phyloP scores from a whole-genome alignment of 2,113 vertebrate genomes.

The Ascaphus truei region DNA sequence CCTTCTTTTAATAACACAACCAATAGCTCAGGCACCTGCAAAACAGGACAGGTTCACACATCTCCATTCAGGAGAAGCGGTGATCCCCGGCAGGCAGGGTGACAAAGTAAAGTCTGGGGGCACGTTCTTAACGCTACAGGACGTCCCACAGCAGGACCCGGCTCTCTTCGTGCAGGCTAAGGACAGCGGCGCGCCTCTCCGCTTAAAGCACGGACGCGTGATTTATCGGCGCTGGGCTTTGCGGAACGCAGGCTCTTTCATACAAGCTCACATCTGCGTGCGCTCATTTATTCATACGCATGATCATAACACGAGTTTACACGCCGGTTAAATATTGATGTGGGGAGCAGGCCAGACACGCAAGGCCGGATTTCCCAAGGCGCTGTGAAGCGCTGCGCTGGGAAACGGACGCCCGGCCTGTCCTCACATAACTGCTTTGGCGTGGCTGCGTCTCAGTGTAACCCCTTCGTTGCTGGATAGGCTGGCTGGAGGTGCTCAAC shows the following conservation, averaged over 20 bases:
- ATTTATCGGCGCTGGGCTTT: not conserved
- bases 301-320: conserved; percentile 21
- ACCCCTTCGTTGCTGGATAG: not conserved
- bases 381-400: not conserved
- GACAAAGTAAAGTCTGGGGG: too few relatives aligned
- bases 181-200: not conserved
- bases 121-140: too few relatives aligned
- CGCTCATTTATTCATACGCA: conserved; percentile 27
- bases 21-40: too few relatives aligned
- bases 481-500: too few relatives aligned
- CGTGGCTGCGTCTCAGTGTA: not conserved
- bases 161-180: not conserved
- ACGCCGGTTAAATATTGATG: conserved; percentile 23
- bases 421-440: not conserved
- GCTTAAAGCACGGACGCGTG: not conserved
- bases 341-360: not conserved
- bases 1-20: too few relatives aligned
- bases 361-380: conserved; percentile 8
- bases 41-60: too few relatives aligned
- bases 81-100: too few relatives aligned
- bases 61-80: too few relatives aligned
- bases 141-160: not conserved
- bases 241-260: not conserved
- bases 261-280: conserved; percentile 13
- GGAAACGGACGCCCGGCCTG: not conserved